Percentiles rank a stretch among this genome's conserved stretches.
Evolutionary conservation across 2,888 invertebrate species (phyloP).

Genomic region (Xylophagus ater): DNA sequence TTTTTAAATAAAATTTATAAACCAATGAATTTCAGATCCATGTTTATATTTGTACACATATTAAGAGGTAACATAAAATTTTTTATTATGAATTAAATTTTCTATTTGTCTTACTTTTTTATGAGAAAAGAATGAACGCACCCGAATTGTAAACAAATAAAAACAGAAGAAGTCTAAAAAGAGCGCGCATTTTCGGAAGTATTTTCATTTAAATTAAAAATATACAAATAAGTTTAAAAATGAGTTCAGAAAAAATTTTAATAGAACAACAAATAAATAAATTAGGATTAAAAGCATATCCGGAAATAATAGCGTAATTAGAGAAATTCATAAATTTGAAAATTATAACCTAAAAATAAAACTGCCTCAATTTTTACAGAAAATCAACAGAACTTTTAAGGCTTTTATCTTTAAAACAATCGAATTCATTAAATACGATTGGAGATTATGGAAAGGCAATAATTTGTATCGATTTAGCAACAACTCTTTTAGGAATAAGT

Average conservation of each 20-base stretch:
- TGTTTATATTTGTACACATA: too few species aligned
- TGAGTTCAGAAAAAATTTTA: slow-evolving; percentile 18
- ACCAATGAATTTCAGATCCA: too few species aligned
- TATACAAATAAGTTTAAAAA: slow-evolving; percentile 1
- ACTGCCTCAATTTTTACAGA: slow-evolving; percentile 20
- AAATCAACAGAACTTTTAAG: slow-evolving; percentile 34
- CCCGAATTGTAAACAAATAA: background rate
- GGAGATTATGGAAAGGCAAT: slow-evolving; percentile 50
- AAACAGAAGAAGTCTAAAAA: slow-evolving; percentile 1
- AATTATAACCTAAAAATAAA: slow-evolving; percentile 5
- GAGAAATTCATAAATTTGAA: background rate
- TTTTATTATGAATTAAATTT: background rate
- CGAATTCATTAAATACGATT: slow-evolving; percentile 34
- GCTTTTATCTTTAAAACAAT: slow-evolving; percentile 31
- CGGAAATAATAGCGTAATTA: slow-evolving; percentile 26
- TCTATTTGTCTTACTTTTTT: background rate
- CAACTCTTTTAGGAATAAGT: slow-evolving; percentile 40
- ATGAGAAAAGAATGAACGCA: background rate
- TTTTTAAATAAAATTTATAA: too few species aligned
- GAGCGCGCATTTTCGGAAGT: slow-evolving; percentile 1
- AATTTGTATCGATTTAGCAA: slow-evolving; percentile 51
- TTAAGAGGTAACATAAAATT: too few species aligned
- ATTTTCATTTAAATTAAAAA: background rate
- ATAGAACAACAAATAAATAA: slow-evolving; percentile 30
- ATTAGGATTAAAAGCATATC: slow-evolving; percentile 30